Evolutionary conservation across 2,113 vertebrate species (phyloP).

Genomic region (Seriola rivoliana): DNA sequence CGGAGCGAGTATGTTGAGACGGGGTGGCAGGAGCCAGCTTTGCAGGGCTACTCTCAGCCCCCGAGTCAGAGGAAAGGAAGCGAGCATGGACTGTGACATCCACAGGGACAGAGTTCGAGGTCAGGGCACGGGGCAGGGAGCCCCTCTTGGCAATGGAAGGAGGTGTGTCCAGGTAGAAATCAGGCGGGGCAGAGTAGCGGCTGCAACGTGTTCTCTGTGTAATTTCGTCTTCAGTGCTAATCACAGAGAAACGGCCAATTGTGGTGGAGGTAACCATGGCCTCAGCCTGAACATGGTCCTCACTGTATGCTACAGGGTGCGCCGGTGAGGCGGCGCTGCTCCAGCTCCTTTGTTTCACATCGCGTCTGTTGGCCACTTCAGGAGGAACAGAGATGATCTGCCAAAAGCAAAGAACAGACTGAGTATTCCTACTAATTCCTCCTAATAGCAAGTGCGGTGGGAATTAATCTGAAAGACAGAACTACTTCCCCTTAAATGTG

Average conservation of each 20-base stretch:
- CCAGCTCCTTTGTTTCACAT: constrained; percentile 80
- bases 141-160: constrained; percentile 86
- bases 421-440: not conserved
- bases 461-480: not conserved
- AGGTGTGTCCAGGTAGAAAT: constrained; percentile 92
- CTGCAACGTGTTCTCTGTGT: constrained; percentile 87
- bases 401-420: constrained; percentile 19
- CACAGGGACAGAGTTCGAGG: constrained; percentile 85
- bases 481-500: not conserved
- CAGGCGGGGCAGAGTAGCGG: constrained; percentile 94
- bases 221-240: constrained; percentile 91
- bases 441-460: not conserved
- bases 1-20: constrained; percentile 79
- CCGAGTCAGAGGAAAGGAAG: constrained; percentile 93
- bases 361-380: constrained; percentile 84
- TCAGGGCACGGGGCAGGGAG: constrained; percentile 86
- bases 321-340: constrained; percentile 79
- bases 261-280: constrained; percentile 86
- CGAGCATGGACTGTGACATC: constrained; percentile 77
- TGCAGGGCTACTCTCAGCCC: constrained; percentile 87
- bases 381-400: constrained; percentile 82
- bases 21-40: constrained; percentile 79
- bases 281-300: constrained; percentile 64
- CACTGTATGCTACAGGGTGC: constrained; percentile 63
- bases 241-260: constrained; percentile 94